These are phyloP conservation scores for human (Homo sapiens) DNA, from an alignment of 2,113 vertebrate genomes.

Conservation along the genomic window DNA sequence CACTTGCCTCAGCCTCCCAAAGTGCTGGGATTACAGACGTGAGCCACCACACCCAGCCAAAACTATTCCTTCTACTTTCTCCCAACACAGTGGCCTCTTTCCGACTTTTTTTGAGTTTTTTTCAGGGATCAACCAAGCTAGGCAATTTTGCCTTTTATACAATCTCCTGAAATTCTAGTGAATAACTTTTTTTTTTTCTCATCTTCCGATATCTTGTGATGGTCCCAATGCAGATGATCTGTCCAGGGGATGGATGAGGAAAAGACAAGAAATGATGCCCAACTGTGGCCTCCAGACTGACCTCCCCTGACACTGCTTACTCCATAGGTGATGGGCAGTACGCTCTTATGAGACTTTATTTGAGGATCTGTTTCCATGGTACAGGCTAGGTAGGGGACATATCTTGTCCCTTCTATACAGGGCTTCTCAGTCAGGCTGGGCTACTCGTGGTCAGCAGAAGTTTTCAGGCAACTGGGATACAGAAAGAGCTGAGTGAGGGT, in stretches of 20 bases:
- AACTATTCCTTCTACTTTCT: background rate
- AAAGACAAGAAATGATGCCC: too few relatives aligned
- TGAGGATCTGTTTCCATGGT: background rate
- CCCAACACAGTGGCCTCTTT: background rate
- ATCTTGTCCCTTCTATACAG: background rate
- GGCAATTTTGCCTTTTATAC: background rate
- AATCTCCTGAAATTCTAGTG: background rate
- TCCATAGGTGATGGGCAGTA: background rate
- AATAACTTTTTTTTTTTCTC: background rate
- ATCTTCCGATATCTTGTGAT: background rate
- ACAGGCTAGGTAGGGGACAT: background rate
- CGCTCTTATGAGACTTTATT: background rate
- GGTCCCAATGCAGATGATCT: background rate
- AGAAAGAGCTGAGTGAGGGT: background rate
- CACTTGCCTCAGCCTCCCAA: too few relatives aligned
- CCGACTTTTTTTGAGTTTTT: background rate
- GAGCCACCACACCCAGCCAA: background rate
- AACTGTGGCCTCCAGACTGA: too few relatives aligned
- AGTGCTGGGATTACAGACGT: too few relatives aligned
- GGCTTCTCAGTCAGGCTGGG: background rate
- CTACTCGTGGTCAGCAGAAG: background rate
- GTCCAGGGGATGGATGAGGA: background rate
- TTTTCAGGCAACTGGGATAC: background rate
- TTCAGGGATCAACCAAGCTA: background rate
- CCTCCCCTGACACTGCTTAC: fast-evolving